Conservation (phyloP, 2,797 vertebrate species). For the Sciaenops ocellatus region DNA sequence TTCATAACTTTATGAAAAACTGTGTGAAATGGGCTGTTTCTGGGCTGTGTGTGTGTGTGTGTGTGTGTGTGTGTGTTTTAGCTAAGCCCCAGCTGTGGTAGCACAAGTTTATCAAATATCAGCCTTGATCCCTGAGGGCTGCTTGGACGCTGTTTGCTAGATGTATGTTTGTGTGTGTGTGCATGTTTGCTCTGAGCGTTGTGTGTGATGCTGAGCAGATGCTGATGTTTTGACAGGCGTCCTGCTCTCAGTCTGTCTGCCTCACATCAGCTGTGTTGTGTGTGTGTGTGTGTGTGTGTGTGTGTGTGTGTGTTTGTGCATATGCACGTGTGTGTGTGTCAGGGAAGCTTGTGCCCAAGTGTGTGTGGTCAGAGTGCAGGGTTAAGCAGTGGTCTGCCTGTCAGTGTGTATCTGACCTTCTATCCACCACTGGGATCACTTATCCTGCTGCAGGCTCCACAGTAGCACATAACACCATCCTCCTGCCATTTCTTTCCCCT, state of each 20-base stretch:
- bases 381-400: constrained; percentile 71
- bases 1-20: constrained; percentile 28
- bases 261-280: constrained; percentile 64
- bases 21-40: background rate
- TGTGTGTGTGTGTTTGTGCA: background rate
- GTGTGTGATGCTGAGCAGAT: constrained; percentile 75
- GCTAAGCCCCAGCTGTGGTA: constrained; percentile 61
- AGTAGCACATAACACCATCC: constrained; percentile 54
- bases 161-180: constrained; percentile 54
- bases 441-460: constrained; percentile 67
- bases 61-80: constrained; percentile 33
- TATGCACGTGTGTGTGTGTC: constrained; percentile 21
- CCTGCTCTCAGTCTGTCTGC: constrained; percentile 67
- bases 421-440: constrained; percentile 77
- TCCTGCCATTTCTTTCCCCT: constrained; percentile 31
- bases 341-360: constrained; percentile 3
- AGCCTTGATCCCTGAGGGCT: constrained; percentile 58
- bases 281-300: constrained; percentile 12
- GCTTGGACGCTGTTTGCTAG: constrained; percentile 61
- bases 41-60: background rate
- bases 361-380: constrained; percentile 53
- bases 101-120: constrained; percentile 74
- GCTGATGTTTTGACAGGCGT: constrained; percentile 81
- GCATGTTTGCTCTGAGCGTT: constrained; percentile 56
- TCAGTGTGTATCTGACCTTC: constrained; percentile 77